Percentiles rank a stretch among this genome's conserved stretches.
These are phyloP conservation scores for Sandelia bainsii DNA, from an alignment of 2,797 vertebrate genomes.

Conservation along the genomic window DNA sequence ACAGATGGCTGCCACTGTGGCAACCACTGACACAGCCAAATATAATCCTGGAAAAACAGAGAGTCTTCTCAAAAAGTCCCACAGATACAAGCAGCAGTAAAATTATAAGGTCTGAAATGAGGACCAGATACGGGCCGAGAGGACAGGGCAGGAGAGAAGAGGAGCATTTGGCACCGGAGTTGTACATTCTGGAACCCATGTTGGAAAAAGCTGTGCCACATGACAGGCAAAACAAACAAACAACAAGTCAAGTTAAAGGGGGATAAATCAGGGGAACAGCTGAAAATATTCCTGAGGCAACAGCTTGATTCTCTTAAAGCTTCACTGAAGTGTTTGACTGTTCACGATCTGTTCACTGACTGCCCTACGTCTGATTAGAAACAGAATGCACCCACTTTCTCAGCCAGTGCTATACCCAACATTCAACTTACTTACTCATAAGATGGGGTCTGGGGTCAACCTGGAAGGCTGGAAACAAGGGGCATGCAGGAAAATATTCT, in stretches of 20 bases:
- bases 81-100: slow-evolving; percentile 55
- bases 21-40: slow-evolving; percentile 67
- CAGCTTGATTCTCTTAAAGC: slow-evolving; percentile 49
- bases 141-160: slow-evolving; percentile 25
- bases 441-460: background rate
- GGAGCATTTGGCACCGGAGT: slow-evolving; percentile 3
- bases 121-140: slow-evolving; percentile 68
- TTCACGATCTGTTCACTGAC: background rate
- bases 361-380: slow-evolving; percentile 47
- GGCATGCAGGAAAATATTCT: background rate
- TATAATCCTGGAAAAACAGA: slow-evolving; percentile 57
- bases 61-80: slow-evolving; percentile 43
- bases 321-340: slow-evolving; percentile 56
- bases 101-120: slow-evolving; percentile 75
- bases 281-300: slow-evolving; percentile 49
- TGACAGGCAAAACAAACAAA: slow-evolving; percentile 66
- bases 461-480: background rate
- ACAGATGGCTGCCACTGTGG: slow-evolving; percentile 69
- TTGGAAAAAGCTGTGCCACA: slow-evolving; percentile 59
- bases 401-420: background rate
- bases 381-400: slow-evolving; percentile 34
- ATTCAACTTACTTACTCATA: background rate
- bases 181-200: slow-evolving; percentile 24
- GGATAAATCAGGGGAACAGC: slow-evolving; percentile 19
- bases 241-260: slow-evolving; percentile 30